Evolutionary conservation across 2,797 vertebrate species (phyloP), one percentile per base, ranked within the genome.

Genomic region (Spinus pinus): DNA sequence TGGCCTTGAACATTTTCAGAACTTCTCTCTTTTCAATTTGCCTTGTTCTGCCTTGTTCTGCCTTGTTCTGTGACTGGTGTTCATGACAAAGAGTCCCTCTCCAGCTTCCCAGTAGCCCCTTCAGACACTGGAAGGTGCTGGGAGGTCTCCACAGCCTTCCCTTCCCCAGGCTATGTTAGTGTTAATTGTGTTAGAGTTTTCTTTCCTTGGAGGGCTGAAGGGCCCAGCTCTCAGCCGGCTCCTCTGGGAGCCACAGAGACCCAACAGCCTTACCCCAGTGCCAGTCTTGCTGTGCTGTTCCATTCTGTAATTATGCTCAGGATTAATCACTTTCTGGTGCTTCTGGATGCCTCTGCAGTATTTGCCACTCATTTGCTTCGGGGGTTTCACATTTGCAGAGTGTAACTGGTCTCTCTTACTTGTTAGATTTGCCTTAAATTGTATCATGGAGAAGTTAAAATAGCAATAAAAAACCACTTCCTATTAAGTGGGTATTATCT

Each of bases 201-300:
- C 60, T 23, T 35, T 54, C 54, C 56, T n/a, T 65, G 35, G 39
- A 53, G 56, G 17, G 21, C 74, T 51, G 12, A 6, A 64, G 44
- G 24, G 24, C 49, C 9, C 33, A 25, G 60, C 57, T 78, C 31
- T 66, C 8, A 58, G 47, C 30, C 65, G 62, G 31, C 11, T 74
- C 46, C 30, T 31, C 53, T 62, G 66, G 41, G 67, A 78, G 79
- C 53, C 56, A 19, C n/a, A 14, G 83, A 17, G 39, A 23, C 60
- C 17, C 53, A 1, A 0, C 27, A 65, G 0, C 6, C 9, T 44
- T 20, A 25, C 35, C 35, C 46, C 30, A 18, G 14, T 47, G 57
- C 39, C 21, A 19, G 14, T 19, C 60, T 66, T 19, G 53, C 24
- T 50, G 58, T 64, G 81, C 75, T 42, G 12, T 33, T 33, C 6